Evolutionary conservation across 1,140 invertebrate species (phyloP).

Genomic region (Vanessa atalanta): DNA sequence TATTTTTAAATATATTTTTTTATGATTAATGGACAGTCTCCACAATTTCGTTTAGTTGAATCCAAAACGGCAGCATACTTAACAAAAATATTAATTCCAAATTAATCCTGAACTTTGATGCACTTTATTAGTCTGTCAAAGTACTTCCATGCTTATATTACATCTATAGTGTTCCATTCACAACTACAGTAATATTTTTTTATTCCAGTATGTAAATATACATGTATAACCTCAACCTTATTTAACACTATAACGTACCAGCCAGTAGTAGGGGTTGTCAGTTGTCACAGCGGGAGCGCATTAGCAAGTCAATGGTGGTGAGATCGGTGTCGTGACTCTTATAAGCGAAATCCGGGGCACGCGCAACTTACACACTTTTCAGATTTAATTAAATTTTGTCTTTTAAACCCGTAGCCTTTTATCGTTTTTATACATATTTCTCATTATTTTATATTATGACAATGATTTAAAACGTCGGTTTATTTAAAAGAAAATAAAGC

Average conservation of each 20-base stretch:
- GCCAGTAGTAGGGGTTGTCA: slow-evolving; percentile 19
- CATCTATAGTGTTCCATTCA: neutral
- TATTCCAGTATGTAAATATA: neutral
- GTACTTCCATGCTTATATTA: neutral
- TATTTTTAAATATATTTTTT: too few relatives aligned
- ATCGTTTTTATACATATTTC: too few relatives aligned
- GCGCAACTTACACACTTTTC: neutral
- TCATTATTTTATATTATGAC: neutral
- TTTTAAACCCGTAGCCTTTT: neutral
- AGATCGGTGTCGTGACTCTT: slow-evolving; percentile 2
- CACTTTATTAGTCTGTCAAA: too few relatives aligned
- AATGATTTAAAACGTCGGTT: neutral
- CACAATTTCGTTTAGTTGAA: too few relatives aligned
- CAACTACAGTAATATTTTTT: too few relatives aligned
- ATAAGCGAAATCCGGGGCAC: slow-evolving; percentile 12
- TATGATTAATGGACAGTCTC: too few relatives aligned
- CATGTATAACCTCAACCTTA: neutral
- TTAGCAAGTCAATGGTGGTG: slow-evolving; percentile 47
- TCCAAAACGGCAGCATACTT: too few relatives aligned
- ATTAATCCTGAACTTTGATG: too few relatives aligned
- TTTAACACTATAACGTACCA: neutral
- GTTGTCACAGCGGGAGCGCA: slow-evolving; percentile 36
- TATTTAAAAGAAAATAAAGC: too few relatives aligned
- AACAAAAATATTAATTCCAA: too few relatives aligned
- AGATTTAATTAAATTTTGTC: neutral